Evolutionary conservation across 1,140 invertebrate genomes (phyloP), one percentile per base, ranked within the genome.

Genomic region (Varroa destructor): DNA sequence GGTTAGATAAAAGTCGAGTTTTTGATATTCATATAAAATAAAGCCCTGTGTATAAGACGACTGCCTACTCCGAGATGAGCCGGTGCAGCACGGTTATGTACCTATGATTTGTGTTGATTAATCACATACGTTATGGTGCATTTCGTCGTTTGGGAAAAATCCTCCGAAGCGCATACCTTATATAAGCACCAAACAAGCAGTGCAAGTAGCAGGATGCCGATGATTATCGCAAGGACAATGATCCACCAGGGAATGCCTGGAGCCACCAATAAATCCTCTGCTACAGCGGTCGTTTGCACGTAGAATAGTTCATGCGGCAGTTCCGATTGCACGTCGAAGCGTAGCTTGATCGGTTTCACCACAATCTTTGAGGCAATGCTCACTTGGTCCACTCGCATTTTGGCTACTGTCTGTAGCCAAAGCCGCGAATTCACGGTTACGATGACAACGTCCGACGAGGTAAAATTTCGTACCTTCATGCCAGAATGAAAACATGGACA

Each of bases 181-280:
- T 67, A 67, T 14, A 67, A 37, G 40, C 40, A 43, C 61, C 61
- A 67, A 37, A 67, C 46, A 37, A 67, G 61, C 10, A 67, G 37
- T 12, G 61, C 40, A 43, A 67, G 46, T 8, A 67, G 46, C 61
- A 67, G 46, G 46, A 67, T 67, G 14, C 61, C 61, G 61, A 67
- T 67, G 46, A 67, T 46, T 25, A 67, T 67, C 37, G 61, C 61
- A 40, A 67, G 46, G 2, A 67, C 61, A 37, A 67, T 67, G 12
- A 67, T 37, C 61, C 61, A 67, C 61, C 61, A 67, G 61, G 61
- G 61, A 67, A 67, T 67, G 5, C 40, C 46, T 67, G 61, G 61
- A 12, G 46, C 40, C 12, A 46, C 40, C 61, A 67, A 37, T 67
- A 67, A 67, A 8, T 67, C 61, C 46, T 67, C 61, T 12, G 40